Evolutionary conservation across 2,113 vertebrate genomes (phyloP).

Genomic region (Turnix velox): DNA sequence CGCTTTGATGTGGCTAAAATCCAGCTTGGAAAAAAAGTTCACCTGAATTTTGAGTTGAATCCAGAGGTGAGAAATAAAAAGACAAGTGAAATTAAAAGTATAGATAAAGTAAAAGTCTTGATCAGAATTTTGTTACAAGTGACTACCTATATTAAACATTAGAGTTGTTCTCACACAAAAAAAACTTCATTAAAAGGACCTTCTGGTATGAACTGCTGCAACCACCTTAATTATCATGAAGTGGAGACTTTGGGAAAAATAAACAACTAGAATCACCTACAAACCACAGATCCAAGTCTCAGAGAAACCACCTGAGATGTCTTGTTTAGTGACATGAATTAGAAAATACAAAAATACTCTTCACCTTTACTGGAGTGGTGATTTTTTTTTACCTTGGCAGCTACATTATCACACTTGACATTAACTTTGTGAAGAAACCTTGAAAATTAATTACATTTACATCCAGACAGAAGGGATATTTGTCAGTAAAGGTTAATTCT

Average conservation of each 20-base stretch:
- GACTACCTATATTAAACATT: background rate
- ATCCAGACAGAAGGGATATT: background rate
- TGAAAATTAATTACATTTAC: no score
- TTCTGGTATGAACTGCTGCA: background rate
- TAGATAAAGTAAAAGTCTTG: background rate
- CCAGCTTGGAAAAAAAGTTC: slow-evolving; percentile 3
- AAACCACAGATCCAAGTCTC: background rate
- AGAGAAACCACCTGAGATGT: background rate
- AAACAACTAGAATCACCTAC: background rate
- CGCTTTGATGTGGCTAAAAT: slow-evolving; percentile 58
- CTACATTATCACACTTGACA: background rate
- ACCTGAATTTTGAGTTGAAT: slow-evolving; percentile 38
- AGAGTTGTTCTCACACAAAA: background rate
- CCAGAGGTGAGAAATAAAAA: slow-evolving; percentile 31
- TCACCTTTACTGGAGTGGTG: background rate
- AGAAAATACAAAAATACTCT: background rate
- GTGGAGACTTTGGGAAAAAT: background rate
- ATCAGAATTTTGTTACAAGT: background rate
- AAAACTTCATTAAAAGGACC: background rate
- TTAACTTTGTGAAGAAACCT: no score
- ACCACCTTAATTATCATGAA: background rate
- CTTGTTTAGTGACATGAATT: background rate
- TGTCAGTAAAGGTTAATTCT: background rate
- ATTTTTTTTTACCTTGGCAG: background rate
- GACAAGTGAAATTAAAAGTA: background rate